Conservation (phyloP, 2,113 vertebrate species). For the Cyrtonyx montezumae region DNA sequence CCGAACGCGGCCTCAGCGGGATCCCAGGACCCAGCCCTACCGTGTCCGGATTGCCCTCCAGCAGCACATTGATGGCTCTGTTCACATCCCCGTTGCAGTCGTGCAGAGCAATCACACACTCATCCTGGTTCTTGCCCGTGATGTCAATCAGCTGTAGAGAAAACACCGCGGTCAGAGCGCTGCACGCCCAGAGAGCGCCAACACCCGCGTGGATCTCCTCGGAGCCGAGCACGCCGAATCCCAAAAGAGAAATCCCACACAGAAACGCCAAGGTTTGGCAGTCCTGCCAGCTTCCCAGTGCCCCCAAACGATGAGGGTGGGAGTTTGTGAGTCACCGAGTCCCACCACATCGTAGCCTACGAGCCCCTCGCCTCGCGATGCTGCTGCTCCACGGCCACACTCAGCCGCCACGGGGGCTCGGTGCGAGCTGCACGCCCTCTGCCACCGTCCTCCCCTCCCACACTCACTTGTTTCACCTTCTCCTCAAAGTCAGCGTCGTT, state of each 20-base stretch:
- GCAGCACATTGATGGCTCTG: conserved; percentile 97
- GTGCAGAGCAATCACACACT: conserved; percentile 97
- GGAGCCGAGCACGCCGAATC: not conserved
- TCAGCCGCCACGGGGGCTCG: not conserved
- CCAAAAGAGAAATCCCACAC: not conserved
- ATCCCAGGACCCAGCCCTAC: conserved; percentile 73
- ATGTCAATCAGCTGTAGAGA: conserved; percentile 92
- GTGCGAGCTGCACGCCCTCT: not conserved
- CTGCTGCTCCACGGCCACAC: not conserved
- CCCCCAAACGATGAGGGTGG: accelerated
- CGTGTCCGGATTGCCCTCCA: conserved; percentile 98
- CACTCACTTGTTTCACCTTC: conserved; percentile 96
- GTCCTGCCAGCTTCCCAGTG: not conserved
- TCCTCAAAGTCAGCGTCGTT: conserved; percentile 98
- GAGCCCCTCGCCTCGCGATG: not conserved
- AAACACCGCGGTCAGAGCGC: not conserved
- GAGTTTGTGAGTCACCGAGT: not conserved
- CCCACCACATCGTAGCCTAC: not conserved
- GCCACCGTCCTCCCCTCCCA: not conserved
- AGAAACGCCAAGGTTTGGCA: not conserved
- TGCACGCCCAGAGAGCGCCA: not conserved
- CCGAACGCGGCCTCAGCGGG: not conserved
- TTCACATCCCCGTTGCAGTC: conserved; percentile 98
- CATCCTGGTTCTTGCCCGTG: conserved; percentile 98
- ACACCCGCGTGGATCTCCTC: not conserved